Evolutionary conservation across 1,140 invertebrate genomes (phyloP), one percentile per base, ranked within the genome.

Genomic region (Temnothorax longispinosus): DNA sequence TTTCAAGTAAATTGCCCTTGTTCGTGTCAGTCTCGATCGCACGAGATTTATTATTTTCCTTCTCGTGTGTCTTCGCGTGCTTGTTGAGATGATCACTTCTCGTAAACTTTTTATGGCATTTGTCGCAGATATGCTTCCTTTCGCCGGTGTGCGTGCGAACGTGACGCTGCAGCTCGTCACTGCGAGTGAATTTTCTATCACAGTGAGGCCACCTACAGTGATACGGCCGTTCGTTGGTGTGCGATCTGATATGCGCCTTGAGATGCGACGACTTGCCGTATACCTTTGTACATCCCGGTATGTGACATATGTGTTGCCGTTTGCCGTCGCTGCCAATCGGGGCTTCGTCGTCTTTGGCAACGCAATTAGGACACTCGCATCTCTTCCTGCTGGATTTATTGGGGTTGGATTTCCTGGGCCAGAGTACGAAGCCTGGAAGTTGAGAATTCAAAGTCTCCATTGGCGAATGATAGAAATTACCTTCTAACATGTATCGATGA

Each of bases 111-210:
- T 98, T 98, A 3, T 96, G 96, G 91, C 98, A 98, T 3, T 97
- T 96, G 1, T 95, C 95, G 92, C 98, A 98, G 1, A 96, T 95
- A 92, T 98, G 98, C 1, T 97, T 96, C 80, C 98, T 98, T 86
- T 98, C 97, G 0, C 98, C 98, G 0, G 98, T 98, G 91, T 98
- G 98, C 0, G 97, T 98, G 3, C 98, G 95, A 0, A 97, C 94
- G 88, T 98, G 98, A 32, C 98, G 96, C 76, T 98, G 98, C 15
- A 99, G 95, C 90, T 99, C 98, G 91, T 99, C 98, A 10, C 98
- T 98, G 11, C 98, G 96, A 0, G 98, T 98, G 94, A 99, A 99
- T 21, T 97, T 95, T 96, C 98, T 99, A 1, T 97, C 97, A 92
- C 98, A 99, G 44, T 97, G 97, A 3, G 97, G 92, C 98, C 98